Conservation (phyloP, 2,113 vertebrate species). For the Saiga tatarica region DNA sequence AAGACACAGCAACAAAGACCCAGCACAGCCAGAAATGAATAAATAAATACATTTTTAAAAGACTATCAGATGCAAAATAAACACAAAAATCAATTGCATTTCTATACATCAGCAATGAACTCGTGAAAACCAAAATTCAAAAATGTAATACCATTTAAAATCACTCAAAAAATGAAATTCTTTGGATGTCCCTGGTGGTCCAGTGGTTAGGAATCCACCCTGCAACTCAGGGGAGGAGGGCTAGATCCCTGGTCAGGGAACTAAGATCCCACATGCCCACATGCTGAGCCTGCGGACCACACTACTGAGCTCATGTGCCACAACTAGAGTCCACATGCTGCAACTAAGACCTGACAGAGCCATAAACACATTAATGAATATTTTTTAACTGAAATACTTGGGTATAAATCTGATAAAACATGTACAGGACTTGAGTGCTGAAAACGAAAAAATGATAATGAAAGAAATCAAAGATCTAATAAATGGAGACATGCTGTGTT, state of each 20-base stretch:
- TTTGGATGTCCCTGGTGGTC: not conserved
- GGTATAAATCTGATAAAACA: not conserved
- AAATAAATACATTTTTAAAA: not conserved
- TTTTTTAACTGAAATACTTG: not conserved
- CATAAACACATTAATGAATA: not conserved
- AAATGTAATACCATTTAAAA: not conserved
- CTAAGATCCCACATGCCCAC: not conserved
- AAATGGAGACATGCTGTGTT: not conserved
- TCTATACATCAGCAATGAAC: not conserved
- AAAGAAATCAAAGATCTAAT: not conserved
- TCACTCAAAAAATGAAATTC: not conserved
- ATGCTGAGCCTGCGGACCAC: not conserved
- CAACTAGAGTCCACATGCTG: not conserved
- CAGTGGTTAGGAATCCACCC: not conserved
- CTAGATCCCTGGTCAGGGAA: not conserved
- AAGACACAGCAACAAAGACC: not conserved
- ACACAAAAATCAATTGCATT: not conserved
- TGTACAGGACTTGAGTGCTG: not conserved
- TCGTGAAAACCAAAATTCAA: not conserved
- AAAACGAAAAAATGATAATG: not conserved
- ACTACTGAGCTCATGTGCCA: not conserved
- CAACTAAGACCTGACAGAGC: not conserved
- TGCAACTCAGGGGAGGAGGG: not conserved
- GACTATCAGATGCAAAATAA: not conserved
- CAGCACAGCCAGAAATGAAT: not conserved